Evolutionary conservation across 2,797 vertebrate species (phyloP), one percentile per base, ranked within the genome.

Genomic region (Pseudocheirus occidentalis): DNA sequence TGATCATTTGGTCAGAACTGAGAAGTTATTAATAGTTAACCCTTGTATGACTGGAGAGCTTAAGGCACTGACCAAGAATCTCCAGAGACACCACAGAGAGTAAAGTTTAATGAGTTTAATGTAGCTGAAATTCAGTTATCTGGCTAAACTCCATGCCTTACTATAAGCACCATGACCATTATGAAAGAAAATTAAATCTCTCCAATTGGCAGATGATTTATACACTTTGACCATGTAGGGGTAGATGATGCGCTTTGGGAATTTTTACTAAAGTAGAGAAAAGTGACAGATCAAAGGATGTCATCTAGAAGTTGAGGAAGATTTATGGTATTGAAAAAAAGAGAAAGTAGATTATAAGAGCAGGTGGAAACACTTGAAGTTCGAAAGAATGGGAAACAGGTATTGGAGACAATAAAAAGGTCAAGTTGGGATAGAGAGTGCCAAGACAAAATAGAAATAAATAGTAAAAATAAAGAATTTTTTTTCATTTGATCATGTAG

Each of bases 11-110:
- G 54, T 53, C 59, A 59, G 90, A 94, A 96, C 93, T 56, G 57
- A 52, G 91, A 92, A 28, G 1, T 81, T 92, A 90, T 62, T 92
- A 55, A 95, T 94, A 50, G 50, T 90, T 96, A 97, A 53, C 50
- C 91, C 95, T 94, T 93, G 50, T 94, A 92, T 58, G 50, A 52
- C 94, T 66, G 94, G 87, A 91, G 90, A 94, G 58, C 40, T 90
- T 93, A 73, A 55, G 54, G 92, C 96, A 57, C 46, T 95, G 66
- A 94, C 7, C 50, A 94, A 91, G 12, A 94, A 92, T 92, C 29
- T 50, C 34, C 56, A 93, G 93, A 93, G 62, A 95, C 7, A 46
- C 40, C 40, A 50, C 24, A 46, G 21, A 93, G 81, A 96, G 52
- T 62, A 40, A 14, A 14, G 24, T 54, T 81, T 89, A 96, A 95